These are phyloP conservation scores for Caenorhabditis zanzibari DNA, from an alignment of 2,888 invertebrate species.

Conservation along the genomic window DNA sequence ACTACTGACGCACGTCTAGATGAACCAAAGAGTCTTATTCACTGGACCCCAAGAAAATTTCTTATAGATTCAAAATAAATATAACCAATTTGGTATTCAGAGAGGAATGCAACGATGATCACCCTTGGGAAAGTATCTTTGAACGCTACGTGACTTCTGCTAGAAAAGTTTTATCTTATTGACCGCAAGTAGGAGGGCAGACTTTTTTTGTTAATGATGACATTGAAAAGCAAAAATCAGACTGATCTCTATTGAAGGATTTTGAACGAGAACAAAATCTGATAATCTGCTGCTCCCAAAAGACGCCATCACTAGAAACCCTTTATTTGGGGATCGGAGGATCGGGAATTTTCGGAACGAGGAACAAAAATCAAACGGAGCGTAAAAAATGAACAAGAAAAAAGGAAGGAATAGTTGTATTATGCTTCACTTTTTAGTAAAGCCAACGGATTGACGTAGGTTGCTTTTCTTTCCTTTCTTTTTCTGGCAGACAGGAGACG, in stretches of 20 bases:
- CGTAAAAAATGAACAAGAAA: constrained; percentile 24
- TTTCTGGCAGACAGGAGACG: constrained; percentile 35
- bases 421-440: constrained; percentile 38
- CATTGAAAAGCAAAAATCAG: constrained; percentile 47
- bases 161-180: constrained; percentile 18
- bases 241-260: constrained; percentile 39
- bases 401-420: constrained; percentile 31
- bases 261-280: constrained; percentile 4
- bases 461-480: constrained; percentile 26
- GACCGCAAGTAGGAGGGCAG: constrained; percentile 22
- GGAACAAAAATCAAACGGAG: constrained; percentile 19
- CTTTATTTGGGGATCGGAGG: background rate
- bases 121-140: background rate
- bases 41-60: background rate
- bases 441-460: constrained; percentile 44
- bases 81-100: constrained; percentile 1
- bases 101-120: constrained; percentile 6
- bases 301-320: constrained; percentile 14
- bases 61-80: background rate
- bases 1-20: constrained; percentile 5
- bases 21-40: background rate
- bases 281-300: constrained; percentile 5
- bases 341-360: constrained; percentile 1
- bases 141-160: constrained; percentile 46
- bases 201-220: constrained; percentile 40